Base-by-base conservation (phyloP, 2,113 vertebrate genomes). In the Calonectris borealis region DNA sequence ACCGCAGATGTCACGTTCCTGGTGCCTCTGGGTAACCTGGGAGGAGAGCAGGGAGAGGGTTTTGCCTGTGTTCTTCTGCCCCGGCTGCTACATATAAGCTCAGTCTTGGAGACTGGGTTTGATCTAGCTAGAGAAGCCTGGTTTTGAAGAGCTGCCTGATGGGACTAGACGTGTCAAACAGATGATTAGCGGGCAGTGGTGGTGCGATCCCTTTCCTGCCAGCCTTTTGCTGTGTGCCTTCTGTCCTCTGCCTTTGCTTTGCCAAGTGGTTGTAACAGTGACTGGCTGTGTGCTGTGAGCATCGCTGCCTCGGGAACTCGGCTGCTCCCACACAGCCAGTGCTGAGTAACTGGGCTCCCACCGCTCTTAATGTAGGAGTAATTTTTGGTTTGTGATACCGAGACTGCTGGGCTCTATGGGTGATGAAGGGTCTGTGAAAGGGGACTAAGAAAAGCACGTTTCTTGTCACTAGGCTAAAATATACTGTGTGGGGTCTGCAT, bases 291-390 rank as follows among this genome's bases (percentile, higher is more conserved):
- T 27, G 75, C 76, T 87, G 75, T 10, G 64, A 90, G 94, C 57
- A 32, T 42, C 9, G 32, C 88, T 83, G 93, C 94, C 83, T 92
- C 42, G 86, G 86, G 94, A 94, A 58, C 94, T 22, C 25, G 0
- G 38, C 78, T 91, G 77, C 81, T 93, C 96, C 95, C 94, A 91
- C 96, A 38, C 90, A 88, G 70, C 57, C 91, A 68, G 86, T 2
- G 1, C 88, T 75, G 75, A 71, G 92, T 61, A 78, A 42, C 61
- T 1, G 60, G 26, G 86, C 69, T 95, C 93, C 84, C 75, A 7
- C 73, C 0, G 1, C 95, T 85, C 70, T 2, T 20, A 48, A 44
- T 0, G 81, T 27, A 27, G 61, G 32, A 84, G 69, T 13, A 12
- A 55, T 40, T 73, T 44, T 6, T 22, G 88, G 32, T 40, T 34